Percentiles rank a stretch among this genome's conserved stretches.
Evolutionary conservation across 2,888 invertebrate species (phyloP).

Genomic region (Lycophotia porphyrea): DNA sequence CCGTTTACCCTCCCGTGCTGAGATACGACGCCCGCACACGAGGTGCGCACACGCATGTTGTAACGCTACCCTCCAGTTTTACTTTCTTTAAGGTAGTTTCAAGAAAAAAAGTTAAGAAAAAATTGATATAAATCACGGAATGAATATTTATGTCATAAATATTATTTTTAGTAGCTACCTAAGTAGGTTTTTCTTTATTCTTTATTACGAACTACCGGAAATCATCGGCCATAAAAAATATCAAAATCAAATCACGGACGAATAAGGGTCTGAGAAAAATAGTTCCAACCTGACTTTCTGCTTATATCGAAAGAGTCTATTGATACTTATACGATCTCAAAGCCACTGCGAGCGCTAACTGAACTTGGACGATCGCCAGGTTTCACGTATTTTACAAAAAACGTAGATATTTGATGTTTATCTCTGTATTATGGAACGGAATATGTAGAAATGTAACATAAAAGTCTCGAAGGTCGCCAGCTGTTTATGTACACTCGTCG

Average conservation of each 20-base stretch:
- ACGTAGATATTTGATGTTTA: conserved; percentile 27
- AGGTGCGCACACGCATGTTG: not conserved
- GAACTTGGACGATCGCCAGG: conserved; percentile 50
- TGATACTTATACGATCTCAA: conserved; percentile 17
- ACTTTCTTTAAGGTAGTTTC: not conserved
- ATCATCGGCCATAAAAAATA: not conserved
- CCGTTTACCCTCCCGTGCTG: conserved; percentile 66
- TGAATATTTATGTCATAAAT: not conserved
- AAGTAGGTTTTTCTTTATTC: not conserved
- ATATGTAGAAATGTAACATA: conserved; percentile 29
- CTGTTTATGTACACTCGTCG: conserved; percentile 43
- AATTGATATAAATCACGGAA: not conserved
- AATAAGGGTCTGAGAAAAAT: not conserved
- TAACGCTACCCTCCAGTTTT: conserved; percentile 12
- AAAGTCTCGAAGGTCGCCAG: conserved; percentile 33
- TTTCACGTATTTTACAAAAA: conserved; percentile 48
- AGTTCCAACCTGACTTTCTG: not conserved
- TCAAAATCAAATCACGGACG: no score
- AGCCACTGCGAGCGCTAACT: conserved; percentile 28
- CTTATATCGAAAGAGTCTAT: conserved; percentile 13
- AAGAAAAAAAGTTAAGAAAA: not conserved
- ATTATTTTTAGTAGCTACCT: not conserved
- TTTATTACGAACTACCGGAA: not conserved
- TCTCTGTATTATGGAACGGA: conserved; percentile 47
- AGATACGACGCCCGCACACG: conserved; percentile 17